Percentiles rank a stretch among this genome's conserved stretches.
phyloP scores from a whole-genome alignment of 1,140 invertebrate genomes.

The Ceratina calcarata region DNA sequence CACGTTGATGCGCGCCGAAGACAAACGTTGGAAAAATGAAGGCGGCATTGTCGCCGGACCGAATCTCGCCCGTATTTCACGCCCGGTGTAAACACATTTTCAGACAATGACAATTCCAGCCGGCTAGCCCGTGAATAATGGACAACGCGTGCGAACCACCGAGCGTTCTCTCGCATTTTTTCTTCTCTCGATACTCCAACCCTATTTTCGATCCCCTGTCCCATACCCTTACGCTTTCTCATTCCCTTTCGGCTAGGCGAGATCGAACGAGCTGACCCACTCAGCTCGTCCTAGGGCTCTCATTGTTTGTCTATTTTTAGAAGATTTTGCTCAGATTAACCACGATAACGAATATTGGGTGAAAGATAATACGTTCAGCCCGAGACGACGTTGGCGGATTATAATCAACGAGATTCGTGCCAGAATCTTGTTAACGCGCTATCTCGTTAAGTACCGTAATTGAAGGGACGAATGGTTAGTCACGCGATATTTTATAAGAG shows the following conservation, averaged over 20 bases:
- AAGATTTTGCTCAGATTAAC: background rate
- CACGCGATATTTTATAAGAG: too few relatives aligned
- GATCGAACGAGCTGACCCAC: background rate
- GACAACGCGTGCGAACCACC: slow-evolving; percentile 9
- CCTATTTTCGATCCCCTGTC: background rate
- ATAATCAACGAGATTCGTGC: too few relatives aligned
- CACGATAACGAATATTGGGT: too few relatives aligned
- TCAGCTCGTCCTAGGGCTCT: too few relatives aligned
- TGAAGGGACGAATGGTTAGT: too few relatives aligned
- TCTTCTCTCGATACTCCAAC: background rate
- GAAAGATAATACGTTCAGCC: too few relatives aligned
- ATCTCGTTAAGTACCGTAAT: too few relatives aligned
- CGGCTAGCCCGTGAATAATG: slow-evolving; percentile 60
- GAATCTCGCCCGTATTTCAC: slow-evolving; percentile 63
- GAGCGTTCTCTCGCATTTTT: slow-evolving; percentile 29
- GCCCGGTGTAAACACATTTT: slow-evolving; percentile 53
- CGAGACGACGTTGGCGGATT: too few relatives aligned
- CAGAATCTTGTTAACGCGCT: too few relatives aligned
- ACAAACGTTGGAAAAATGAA: slow-evolving; percentile 67
- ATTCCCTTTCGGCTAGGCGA: background rate
- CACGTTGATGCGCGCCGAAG: slow-evolving; percentile 43
- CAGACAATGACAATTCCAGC: slow-evolving; percentile 52
- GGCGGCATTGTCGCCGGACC: slow-evolving; percentile 39
- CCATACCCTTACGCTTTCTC: slow-evolving; percentile 9
- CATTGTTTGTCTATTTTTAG: background rate